Percentiles rank a stretch among this genome's conserved stretches.
Conservation (phyloP, 2,113 vertebrate genomes). For the Nibea coibor region DNA sequence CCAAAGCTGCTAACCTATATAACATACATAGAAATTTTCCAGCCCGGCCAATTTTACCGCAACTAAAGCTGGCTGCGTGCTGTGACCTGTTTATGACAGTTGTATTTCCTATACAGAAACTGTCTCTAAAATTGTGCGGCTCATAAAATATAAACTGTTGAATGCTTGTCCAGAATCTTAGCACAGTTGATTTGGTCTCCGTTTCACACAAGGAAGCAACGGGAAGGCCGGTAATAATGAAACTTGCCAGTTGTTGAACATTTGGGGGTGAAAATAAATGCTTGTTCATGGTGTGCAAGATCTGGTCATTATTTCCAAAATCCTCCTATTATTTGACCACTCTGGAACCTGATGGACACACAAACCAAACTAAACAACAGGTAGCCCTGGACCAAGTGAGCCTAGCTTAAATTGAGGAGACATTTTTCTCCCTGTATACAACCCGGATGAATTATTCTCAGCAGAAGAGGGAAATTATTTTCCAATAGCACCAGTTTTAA, state of each 20-base stretch:
- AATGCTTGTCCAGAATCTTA: not conserved
- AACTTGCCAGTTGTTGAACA: conserved; percentile 42
- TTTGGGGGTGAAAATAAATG: conserved; percentile 50
- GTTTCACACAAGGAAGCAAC: conserved; percentile 31
- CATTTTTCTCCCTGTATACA: not conserved
- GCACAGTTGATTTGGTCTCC: conserved; percentile 23
- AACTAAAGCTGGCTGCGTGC: not conserved
- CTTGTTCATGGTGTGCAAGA: conserved; percentile 32
- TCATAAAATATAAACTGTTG: conserved; percentile 1
- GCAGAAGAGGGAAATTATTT: conserved; percentile 2
- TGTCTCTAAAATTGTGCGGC: not conserved
- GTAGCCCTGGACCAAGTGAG: conserved; percentile 19
- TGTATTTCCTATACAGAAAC: conserved; percentile 1
- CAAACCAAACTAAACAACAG: conserved; percentile 37
- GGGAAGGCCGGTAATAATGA: conserved; percentile 43
- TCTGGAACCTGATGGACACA: conserved; percentile 43
- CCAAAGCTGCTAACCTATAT: not conserved
- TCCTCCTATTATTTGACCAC: conserved; percentile 46
- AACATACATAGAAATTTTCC: not conserved
- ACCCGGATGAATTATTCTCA: conserved; percentile 5
- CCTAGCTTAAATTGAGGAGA: conserved; percentile 17
- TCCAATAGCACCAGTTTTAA: not conserved
- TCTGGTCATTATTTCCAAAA: conserved; percentile 62
- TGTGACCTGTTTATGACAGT: conserved; percentile 1
- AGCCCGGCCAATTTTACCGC: not conserved